Evolutionary conservation across 2,113 vertebrate genomes (phyloP).

Genomic region (Carlito syrichta): DNA sequence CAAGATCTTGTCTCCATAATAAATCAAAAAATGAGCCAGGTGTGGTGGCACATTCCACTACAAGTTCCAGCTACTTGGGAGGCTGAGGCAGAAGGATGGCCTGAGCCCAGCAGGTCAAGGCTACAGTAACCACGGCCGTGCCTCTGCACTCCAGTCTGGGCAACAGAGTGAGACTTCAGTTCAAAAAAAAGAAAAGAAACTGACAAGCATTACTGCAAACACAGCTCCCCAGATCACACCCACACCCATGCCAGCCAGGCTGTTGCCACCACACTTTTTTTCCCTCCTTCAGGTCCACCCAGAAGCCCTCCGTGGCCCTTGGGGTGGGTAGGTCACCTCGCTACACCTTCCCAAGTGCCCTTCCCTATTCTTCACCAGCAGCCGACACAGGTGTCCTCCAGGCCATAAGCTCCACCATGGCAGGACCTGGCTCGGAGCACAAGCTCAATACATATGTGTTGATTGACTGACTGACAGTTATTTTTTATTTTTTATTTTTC

Average conservation of each 20-base stretch:
- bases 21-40: neutral
- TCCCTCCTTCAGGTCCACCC: neutral
- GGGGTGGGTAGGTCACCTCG: neutral
- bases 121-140: no score
- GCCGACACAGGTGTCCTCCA: neutral
- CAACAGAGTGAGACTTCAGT: neutral
- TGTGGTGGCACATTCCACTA: neutral
- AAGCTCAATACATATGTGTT: neutral
- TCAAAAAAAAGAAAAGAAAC: neutral
- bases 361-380: neutral
- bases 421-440: neutral
- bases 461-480: no score
- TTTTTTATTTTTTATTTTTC: no score
- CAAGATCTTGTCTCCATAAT: neutral
- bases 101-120: neutral
- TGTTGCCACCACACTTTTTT: neutral
- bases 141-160: no score
- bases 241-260: neutral
- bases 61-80: neutral
- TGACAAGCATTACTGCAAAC: neutral
- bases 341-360: neutral
- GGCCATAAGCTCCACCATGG: neutral
- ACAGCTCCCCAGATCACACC: neutral
- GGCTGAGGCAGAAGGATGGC: neutral
- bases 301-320: neutral